A percentile compares a stretch with the other conserved stretches of the same genome.
phyloP scores from a whole-genome alignment of 1,140 invertebrate genomes.

The Diabrotica virgifera region DNA sequence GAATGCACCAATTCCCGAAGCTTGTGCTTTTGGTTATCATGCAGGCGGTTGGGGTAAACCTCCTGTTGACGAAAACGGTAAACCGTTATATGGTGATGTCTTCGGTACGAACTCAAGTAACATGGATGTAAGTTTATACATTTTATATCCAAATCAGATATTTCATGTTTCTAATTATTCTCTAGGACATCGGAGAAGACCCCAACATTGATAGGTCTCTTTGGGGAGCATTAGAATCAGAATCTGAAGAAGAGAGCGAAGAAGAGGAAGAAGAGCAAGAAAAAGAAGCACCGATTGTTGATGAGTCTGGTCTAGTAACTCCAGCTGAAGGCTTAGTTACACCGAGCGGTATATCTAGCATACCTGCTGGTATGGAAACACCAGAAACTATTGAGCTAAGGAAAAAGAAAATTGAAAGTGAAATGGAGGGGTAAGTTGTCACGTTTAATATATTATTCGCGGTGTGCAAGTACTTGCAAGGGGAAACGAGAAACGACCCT shows the following conservation, averaged over 20 bases:
- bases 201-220: conserved; percentile 87
- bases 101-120: conserved; percentile 76
- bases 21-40: conserved; percentile 98
- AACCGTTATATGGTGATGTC: conserved; percentile 98
- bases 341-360: conserved; percentile 91
- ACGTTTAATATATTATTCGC: no score
- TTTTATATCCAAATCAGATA: not conserved
- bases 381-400: conserved; percentile 97
- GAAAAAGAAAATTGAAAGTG: conserved; percentile 95
- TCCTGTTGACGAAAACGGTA: conserved; percentile 97
- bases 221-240: conserved; percentile 97
- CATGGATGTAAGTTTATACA: conserved; percentile 55
- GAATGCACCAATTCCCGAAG: conserved; percentile 92
- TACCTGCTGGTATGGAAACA: conserved; percentile 94
- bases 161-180: conserved; percentile 6
- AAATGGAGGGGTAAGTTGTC: conserved; percentile 83
- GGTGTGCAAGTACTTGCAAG: no score
- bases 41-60: conserved; percentile 99
- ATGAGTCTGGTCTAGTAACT: conserved; percentile 66
- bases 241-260: conserved; percentile 88
- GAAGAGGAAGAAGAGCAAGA: conserved; percentile 83
- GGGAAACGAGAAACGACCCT: no score
- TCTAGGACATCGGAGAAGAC: conserved; percentile 70
- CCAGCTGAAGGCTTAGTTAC: conserved; percentile 89
- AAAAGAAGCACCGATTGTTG: conserved; percentile 53